Percentiles rank a stretch among this genome's conserved stretches.
Conservation (phyloP, 2,113 vertebrate species). For the Tychaedon coryphoeus region DNA sequence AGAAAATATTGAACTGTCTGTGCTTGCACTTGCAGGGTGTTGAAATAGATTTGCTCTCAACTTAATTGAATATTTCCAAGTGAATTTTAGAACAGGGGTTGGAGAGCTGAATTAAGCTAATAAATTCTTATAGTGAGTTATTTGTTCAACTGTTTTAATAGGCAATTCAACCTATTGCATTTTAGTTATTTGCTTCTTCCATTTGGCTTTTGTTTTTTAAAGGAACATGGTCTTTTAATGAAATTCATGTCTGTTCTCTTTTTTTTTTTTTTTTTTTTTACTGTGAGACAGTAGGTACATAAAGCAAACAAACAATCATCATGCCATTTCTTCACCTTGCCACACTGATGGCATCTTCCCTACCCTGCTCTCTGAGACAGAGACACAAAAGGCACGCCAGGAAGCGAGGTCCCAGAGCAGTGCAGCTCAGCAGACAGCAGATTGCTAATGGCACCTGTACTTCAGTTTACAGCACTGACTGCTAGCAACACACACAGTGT, state of each 20-base stretch:
- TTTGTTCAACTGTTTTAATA: not conserved
- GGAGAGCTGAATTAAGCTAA: not conserved
- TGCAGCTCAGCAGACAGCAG: constrained; percentile 10
- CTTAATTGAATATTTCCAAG: not conserved
- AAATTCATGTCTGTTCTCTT: not conserved
- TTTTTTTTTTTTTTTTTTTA: not conserved
- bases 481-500: not conserved
- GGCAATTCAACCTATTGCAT: not conserved
- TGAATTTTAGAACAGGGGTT: not conserved
- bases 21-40: not conserved
- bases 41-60: not conserved
- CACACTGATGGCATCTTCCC: not conserved
- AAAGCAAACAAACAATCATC: not conserved
- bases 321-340: not conserved
- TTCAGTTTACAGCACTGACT: not conserved
- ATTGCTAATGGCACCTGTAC: constrained; percentile 46
- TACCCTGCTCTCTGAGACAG: not conserved
- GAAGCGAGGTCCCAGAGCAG: not conserved
- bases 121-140: not conserved
- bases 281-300: not conserved
- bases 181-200: not conserved
- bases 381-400: not conserved
- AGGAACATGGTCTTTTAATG: not conserved
- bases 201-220: not conserved
- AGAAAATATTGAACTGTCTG: constrained; percentile 25